Percentiles rank a stretch among this genome's conserved stretches.
Evolutionary conservation across 2,113 vertebrate species (phyloP).

Genomic region (Martes martes): DNA sequence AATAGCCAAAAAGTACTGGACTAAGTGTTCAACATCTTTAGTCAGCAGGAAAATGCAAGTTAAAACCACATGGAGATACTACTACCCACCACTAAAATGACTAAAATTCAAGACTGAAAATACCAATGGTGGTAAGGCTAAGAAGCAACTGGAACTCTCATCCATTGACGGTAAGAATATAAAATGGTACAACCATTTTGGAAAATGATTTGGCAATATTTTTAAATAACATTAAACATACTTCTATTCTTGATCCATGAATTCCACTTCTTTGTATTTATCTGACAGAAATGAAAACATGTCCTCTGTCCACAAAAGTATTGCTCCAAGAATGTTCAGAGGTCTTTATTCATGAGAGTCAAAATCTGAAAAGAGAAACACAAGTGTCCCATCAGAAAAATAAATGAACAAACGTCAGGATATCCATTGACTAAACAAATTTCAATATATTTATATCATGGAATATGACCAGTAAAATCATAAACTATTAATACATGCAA

Average conservation of each 20-base stretch:
- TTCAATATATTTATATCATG: not conserved
- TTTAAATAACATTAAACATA: not conserved
- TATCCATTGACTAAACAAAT: not conserved
- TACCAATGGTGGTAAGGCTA: not conserved
- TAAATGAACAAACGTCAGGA: not conserved
- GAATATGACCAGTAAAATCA: not conserved
- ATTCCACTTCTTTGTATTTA: not conserved
- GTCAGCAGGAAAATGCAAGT: not conserved
- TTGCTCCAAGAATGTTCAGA: not conserved
- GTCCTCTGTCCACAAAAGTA: not conserved
- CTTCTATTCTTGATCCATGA: not conserved
- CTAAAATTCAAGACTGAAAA: not conserved
- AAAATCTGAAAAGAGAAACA: not conserved
- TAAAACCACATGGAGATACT: not conserved
- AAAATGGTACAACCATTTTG: not conserved
- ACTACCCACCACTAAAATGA: not conserved
- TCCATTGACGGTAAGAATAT: not conserved
- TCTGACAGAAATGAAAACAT: not conserved
- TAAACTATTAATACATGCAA: not conserved
- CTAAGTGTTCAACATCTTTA: not conserved
- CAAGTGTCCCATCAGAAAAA: not conserved
- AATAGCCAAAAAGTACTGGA: not conserved
- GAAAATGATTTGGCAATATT: not conserved
- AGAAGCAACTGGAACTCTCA: not conserved
- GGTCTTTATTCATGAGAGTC: not conserved